Evolutionary conservation across 1,140 invertebrate species (phyloP), one percentile per base, ranked within the genome.

Genomic region (Drosophila tani): DNA sequence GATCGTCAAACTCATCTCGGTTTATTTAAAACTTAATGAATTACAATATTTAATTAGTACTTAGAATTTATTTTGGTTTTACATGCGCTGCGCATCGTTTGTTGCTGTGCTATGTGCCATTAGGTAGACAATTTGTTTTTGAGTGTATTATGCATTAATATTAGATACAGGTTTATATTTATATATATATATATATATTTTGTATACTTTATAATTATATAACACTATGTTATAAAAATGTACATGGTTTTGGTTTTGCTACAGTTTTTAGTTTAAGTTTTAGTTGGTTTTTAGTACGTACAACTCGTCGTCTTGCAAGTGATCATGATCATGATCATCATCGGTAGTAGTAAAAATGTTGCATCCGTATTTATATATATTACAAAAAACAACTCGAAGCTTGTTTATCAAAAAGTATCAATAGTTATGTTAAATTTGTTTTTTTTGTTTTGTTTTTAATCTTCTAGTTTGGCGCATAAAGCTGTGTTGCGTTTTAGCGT

Each of bases 1-100:
- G 84, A 87, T 87, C 84, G 74, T 84, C 82, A 85, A 85, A 85
- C 81, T 84, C 84, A 81, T 83, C 69, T 81, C 66, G 66, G 78
- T 81, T 88, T 88, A 84, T 84, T 79, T 90, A 90, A 90, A 90
- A 90, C 86, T 90, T 90, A 90, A 90, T 82, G 79, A 87, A 75
- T 88, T 86, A 88, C 84, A 86, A 80, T 88, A 81, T 90, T 81
- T 35, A 32, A 32, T 90, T 81, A 81, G 79, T 90, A 82, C 86
- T 90, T 90, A 90, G 45, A 81, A 79, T 65, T 82, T 85, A 90
- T 85, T 90, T 90, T 90, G 85, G 85, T 90, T 90, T 90, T 90
- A 90, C 85, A 90, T 90, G 85, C 85, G 81, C 85, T 90, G 79
- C 85, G 85, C 85, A 90, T 88, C 46, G 57, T 79, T 79, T 65